phyloP scores from a whole-genome alignment of 2,888 invertebrate genomes.

The Ommatoiulus sabulosus region DNA sequence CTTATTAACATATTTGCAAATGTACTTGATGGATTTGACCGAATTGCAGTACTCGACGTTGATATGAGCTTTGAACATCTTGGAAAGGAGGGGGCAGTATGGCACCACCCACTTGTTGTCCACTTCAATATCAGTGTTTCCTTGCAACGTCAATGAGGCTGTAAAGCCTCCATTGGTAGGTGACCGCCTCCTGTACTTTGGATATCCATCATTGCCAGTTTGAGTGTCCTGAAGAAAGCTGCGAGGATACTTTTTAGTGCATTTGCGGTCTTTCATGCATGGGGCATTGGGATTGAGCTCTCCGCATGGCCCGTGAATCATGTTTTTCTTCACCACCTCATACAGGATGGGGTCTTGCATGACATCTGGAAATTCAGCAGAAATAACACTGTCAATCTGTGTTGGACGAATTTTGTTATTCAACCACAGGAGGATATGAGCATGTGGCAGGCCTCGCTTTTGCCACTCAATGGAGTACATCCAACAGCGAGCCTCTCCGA shows the following conservation, averaged over 20 bases:
- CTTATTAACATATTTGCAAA: neutral
- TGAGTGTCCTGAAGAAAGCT: slow-evolving; percentile 62
- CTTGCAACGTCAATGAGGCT: too few species aligned
- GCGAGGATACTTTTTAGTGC: slow-evolving; percentile 63
- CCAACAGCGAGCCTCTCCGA: neutral
- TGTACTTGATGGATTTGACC: neutral
- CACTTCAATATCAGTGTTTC: neutral
- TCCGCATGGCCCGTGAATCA: slow-evolving; percentile 64
- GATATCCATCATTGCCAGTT: slow-evolving; percentile 64
- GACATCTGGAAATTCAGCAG: slow-evolving; percentile 61
- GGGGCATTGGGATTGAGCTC: slow-evolving; percentile 55
- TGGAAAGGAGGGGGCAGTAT: neutral
- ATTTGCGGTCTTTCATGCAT: slow-evolving; percentile 62
- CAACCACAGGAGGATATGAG: slow-evolving; percentile 61
- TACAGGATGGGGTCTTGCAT: slow-evolving; percentile 52
- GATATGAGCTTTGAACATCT: neutral
- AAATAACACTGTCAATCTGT: slow-evolving; percentile 60
- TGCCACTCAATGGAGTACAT: neutral
- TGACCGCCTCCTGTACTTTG: slow-evolving; percentile 63
- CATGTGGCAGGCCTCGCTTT: slow-evolving; percentile 45
- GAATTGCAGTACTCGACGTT: neutral
- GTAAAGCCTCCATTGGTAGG: too few species aligned
- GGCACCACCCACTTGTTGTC: neutral
- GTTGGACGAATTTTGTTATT: slow-evolving; percentile 60
- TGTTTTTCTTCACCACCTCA: slow-evolving; percentile 61